Percentiles rank a stretch among this genome's conserved stretches.
These are phyloP conservation scores for Notarius quadriscutis DNA, from an alignment of 2,113 vertebrate genomes.

Conservation along the genomic window DNA sequence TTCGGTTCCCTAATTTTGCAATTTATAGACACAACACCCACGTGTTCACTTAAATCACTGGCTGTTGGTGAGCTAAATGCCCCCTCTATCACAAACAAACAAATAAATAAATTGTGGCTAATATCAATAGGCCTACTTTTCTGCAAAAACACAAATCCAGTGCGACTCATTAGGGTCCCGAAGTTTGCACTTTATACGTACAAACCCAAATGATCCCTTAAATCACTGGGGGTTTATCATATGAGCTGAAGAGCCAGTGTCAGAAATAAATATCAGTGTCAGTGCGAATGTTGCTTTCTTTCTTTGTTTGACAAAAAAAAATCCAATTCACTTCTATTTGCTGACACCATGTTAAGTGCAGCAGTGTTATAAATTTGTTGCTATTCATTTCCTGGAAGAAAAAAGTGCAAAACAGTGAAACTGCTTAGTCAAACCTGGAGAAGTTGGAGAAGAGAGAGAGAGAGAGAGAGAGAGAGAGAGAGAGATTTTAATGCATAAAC, in stretches of 20 bases:
- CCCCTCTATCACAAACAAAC: background rate
- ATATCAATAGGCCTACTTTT: background rate
- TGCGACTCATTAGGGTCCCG: background rate
- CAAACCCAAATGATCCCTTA: background rate
- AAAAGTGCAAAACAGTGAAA: conserved; percentile 12
- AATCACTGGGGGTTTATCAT: background rate
- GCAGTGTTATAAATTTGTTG: background rate
- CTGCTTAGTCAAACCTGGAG: conserved; percentile 6
- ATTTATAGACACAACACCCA: background rate
- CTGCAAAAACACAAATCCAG: background rate
- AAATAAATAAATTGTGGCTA: background rate
- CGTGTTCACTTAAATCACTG: background rate
- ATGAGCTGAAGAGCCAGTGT: background rate
- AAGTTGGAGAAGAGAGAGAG: background rate
- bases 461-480: background rate
- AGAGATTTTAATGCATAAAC: background rate
- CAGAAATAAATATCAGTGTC: background rate
- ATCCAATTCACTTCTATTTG: background rate
- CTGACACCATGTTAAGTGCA: background rate
- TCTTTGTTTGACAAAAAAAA: background rate
- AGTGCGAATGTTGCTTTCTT: background rate
- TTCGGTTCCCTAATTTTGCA: background rate
- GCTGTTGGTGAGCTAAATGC: background rate
- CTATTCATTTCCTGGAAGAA: conserved; percentile 16
- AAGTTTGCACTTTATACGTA: background rate